Conservation (phyloP, 2,888 invertebrate genomes). For the Hyppa rectilinea region DNA sequence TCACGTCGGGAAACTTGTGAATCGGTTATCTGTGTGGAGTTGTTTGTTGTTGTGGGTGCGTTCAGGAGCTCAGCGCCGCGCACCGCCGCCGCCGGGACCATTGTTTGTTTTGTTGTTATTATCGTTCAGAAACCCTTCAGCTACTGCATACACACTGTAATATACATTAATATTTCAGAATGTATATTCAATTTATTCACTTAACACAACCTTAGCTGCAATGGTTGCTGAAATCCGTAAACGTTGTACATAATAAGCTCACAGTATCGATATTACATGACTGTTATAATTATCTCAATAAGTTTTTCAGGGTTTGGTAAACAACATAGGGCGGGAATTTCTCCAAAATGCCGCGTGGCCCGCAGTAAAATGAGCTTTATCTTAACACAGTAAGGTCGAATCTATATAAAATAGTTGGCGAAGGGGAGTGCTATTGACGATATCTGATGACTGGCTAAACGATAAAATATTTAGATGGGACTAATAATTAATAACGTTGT, state of each 20-base stretch:
- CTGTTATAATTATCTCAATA: slow-evolving; percentile 56
- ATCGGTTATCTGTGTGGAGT: slow-evolving; percentile 84
- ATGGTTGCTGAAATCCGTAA: slow-evolving; percentile 3
- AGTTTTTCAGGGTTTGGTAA: slow-evolving; percentile 73
- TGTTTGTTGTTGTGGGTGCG: slow-evolving; percentile 79
- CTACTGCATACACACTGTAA: slow-evolving; percentile 65
- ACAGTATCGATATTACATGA: slow-evolving; percentile 40
- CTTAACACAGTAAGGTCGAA: slow-evolving; percentile 19
- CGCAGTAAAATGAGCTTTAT: slow-evolving; percentile 45
- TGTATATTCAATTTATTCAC: slow-evolving; percentile 15
- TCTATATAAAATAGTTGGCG: slow-evolving; percentile 43
- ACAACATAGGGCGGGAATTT: slow-evolving; percentile 78
- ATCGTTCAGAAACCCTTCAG: slow-evolving; percentile 78
- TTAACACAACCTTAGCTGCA: neutral
- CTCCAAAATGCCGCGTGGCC: neutral
- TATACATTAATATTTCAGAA: slow-evolving; percentile 31
- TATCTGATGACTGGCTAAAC: slow-evolving; percentile 83
- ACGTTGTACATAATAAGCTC: slow-evolving; percentile 5
- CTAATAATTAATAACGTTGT: slow-evolving; percentile 73
- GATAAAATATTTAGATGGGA: slow-evolving; percentile 69
- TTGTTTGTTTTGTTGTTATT: slow-evolving; percentile 88
- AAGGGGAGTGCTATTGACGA: slow-evolving; percentile 77
- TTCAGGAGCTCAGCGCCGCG: slow-evolving; percentile 72
- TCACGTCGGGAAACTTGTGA: slow-evolving; percentile 85
- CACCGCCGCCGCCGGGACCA: slow-evolving; percentile 72